Evolutionary conservation across 2,888 invertebrate species (phyloP), one percentile per base, ranked within the genome.

Genomic region (Platypus cylindrus): DNA sequence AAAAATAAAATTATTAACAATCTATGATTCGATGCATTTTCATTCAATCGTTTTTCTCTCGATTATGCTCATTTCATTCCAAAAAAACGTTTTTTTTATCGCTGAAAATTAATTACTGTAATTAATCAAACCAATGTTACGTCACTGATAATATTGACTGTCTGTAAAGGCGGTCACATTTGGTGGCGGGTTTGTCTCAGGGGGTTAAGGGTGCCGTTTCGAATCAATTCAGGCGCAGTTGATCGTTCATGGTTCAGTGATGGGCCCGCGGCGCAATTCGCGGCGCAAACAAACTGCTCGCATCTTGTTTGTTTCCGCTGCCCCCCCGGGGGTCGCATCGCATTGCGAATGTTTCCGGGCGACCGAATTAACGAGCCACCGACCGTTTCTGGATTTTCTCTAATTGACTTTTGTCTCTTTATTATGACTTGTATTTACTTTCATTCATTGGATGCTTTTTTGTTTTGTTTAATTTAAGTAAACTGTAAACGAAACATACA

Each of bases 261-360:
- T 30, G 15, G 34, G 32, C 35, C 37, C 18, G 36, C 34, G 36
- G 42, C 40, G 36, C 35, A 32, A 38, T 32, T 33, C 36, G 41
- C 27, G 38, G 41, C 38, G 45, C 45, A 45, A 45, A 41, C 45
- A 46, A 45, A 47, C 44, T 43, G 49, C 44, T 43, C 46, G 46
- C 43, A 37, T 38, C 43, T 39, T 44, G 46, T 44, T 47, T 46
- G 46, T 46, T 44, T 44, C 43, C 38, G 42, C 43, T 46, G 47
- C 40, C 47, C n/a, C n/a, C 43, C 41, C 45, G 36, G 37, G 44
- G 43, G 43, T 31, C 17, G 31, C 36, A 23, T 29, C 34, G 29
- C 34, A 38, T 20, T 36, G 32, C 39, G 38, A 30, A 39, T 39
- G 26, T 36, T 41, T 38, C 32, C 39, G 16, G 34, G 29, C 37